Conservation (phyloP, 2,888 invertebrate species). For the Celastrina argiolus region DNA sequence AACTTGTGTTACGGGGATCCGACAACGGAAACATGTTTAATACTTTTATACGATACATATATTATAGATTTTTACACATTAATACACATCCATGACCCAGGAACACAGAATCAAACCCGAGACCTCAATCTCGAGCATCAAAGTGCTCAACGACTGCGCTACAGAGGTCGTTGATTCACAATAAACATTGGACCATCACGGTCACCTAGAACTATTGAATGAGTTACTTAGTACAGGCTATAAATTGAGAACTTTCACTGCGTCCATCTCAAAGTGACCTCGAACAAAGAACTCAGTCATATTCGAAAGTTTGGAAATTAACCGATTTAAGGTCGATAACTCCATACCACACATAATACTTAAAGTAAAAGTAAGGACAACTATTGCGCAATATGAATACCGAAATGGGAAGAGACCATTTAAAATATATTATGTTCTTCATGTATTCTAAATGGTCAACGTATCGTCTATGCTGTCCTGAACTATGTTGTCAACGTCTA, state of each 20-base stretch:
- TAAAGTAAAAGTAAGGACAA: conserved; percentile 18
- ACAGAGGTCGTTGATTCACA: neutral
- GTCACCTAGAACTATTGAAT: neutral
- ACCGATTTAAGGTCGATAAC: conserved; percentile 19
- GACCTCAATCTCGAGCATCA: no score
- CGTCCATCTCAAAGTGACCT: conserved; percentile 16
- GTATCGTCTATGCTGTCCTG: neutral
- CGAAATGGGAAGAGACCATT: neutral
- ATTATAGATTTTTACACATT: no score
- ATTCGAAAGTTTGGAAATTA: conserved; percentile 21
- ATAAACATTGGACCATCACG: neutral
- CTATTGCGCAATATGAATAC: conserved; percentile 5
- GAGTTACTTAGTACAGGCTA: neutral
- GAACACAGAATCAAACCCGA: no score
- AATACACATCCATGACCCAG: no score
- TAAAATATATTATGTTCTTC: neutral
- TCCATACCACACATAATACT: neutral
- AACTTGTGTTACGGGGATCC: no score
- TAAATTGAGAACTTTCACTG: conserved; percentile 12
- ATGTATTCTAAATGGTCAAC: neutral
- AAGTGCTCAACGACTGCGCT: no score
- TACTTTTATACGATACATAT: no score
- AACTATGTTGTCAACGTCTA: no score
- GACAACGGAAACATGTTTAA: no score
- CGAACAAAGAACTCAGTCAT: conserved; percentile 12